These are phyloP conservation scores for Rutilus rutilus DNA, from an alignment of 2,113 vertebrate genomes.

Conservation along the genomic window DNA sequence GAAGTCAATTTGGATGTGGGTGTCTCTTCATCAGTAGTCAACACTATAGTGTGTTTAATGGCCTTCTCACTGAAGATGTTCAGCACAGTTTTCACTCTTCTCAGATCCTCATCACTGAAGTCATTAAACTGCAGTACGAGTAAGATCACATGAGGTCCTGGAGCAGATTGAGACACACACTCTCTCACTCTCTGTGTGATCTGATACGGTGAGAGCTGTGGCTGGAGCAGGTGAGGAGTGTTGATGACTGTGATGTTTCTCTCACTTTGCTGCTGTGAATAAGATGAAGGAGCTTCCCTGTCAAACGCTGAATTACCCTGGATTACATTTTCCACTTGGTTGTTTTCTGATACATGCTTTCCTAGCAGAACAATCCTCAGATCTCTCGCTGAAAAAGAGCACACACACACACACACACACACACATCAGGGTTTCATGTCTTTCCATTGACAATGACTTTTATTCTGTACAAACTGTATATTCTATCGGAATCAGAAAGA, in stretches of 20 bases:
- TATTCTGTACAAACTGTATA: too few species aligned
- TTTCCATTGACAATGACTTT: too few species aligned
- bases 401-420: too few species aligned
- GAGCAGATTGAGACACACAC: not conserved
- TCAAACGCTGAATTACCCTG: not conserved
- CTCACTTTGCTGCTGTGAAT: not conserved
- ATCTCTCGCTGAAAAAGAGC: not conserved
- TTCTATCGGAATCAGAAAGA: too few species aligned
- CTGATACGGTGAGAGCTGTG: fast-evolving
- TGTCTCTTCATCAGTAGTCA: not conserved
- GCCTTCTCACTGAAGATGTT: not conserved
- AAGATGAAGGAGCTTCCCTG: not conserved
- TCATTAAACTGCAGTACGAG: not conserved
- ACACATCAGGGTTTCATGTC: too few species aligned
- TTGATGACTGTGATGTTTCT: not conserved
- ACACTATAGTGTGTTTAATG: not conserved
- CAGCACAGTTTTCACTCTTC: not conserved
- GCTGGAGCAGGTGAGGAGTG: not conserved
- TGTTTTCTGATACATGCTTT: not conserved
- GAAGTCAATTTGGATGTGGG: fast-evolving
- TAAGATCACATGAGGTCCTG: not conserved
- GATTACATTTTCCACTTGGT: not conserved
- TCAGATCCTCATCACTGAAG: not conserved
- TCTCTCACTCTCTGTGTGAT: not conserved
- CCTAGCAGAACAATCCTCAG: not conserved